Evolutionary conservation across 2,888 invertebrate genomes (phyloP).

Genomic region (Eupithecia subfuscata): DNA sequence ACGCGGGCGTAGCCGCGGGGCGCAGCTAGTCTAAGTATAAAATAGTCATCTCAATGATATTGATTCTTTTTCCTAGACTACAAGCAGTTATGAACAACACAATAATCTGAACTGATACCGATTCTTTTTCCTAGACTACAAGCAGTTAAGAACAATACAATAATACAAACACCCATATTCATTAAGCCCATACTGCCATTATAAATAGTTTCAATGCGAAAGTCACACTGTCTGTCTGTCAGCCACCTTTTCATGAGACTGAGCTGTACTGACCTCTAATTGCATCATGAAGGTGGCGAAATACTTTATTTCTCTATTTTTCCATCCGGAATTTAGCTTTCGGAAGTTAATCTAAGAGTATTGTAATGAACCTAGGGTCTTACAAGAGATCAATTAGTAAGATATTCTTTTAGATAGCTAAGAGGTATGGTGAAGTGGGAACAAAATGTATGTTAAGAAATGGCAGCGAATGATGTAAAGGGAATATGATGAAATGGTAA

Average conservation of each 20-base stretch:
- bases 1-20: no score
- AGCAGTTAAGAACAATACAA: no score
- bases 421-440: background rate
- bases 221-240: background rate
- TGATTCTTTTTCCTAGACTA: no score
- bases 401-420: background rate
- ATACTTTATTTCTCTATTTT: background rate
- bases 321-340: no score
- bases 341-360: background rate
- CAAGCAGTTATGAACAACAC: no score
- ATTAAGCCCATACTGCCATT: background rate
- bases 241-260: background rate
- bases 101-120: no score
- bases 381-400: no score
- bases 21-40: no score
- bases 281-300: background rate
- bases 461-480: background rate
- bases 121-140: no score
- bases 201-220: background rate
- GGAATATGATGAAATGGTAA: background rate
- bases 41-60: no score
- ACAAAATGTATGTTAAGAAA: background rate
- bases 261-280: background rate
- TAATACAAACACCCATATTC: no score
- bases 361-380: background rate